Evolutionary conservation across 2,113 vertebrate genomes (phyloP).

Genomic region (Nyctibius bracteatus): DNA sequence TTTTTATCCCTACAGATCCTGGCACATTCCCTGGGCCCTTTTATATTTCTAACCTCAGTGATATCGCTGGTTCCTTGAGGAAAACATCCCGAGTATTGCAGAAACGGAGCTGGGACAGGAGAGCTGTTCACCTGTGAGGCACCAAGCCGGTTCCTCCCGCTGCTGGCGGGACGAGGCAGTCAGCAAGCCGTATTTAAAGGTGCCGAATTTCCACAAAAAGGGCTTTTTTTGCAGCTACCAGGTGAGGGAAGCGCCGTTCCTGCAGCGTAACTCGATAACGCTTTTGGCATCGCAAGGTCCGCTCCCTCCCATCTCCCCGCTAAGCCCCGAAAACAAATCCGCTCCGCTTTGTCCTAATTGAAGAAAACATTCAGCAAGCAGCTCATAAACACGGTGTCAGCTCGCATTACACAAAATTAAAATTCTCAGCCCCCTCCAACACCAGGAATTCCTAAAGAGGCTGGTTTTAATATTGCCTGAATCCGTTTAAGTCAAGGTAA

Average conservation of each 20-base stretch:
- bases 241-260: background rate
- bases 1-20: fast-evolving
- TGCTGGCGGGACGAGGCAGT: background rate
- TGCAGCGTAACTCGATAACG: background rate
- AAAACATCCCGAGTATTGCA: background rate
- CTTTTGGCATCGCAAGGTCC: background rate
- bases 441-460: conserved; percentile 57
- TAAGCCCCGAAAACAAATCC: conserved; percentile 49
- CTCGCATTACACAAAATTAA: conserved; percentile 62
- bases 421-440: conserved; percentile 42
- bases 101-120: background rate
- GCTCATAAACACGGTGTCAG: conserved; percentile 62
- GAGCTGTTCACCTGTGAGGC: background rate
- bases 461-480: conserved; percentile 58
- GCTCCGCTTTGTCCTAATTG: conserved; percentile 32
- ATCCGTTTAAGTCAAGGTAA: conserved; percentile 61
- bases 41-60: background rate
- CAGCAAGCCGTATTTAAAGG: background rate
- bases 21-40: too few relatives aligned
- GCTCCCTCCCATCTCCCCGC: background rate
- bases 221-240: background rate
- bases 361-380: conserved; percentile 41
- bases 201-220: background rate
- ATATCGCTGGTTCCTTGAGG: background rate
- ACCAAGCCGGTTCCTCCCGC: background rate